These are phyloP conservation scores for Aphyosemion australe DNA, from an alignment of 2,113 vertebrate species.

Conservation along the genomic window DNA sequence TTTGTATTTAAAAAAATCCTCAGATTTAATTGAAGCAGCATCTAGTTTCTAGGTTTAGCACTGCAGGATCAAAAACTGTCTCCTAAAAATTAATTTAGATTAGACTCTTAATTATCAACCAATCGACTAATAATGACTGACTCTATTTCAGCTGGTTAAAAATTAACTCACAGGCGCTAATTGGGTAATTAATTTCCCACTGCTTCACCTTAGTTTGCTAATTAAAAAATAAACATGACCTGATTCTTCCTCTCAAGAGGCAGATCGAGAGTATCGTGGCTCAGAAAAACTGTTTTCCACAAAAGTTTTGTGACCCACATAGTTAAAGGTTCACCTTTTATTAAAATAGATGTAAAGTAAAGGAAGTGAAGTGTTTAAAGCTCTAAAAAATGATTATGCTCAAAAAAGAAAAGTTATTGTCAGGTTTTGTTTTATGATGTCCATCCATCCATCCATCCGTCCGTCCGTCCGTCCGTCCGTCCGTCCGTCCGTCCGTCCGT, in stretches of 20 bases:
- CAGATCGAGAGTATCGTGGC: conserved; percentile 21
- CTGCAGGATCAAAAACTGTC: conserved; percentile 84
- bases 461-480: too few relatives aligned
- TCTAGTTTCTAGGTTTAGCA: conserved; percentile 76
- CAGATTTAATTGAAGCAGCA: conserved; percentile 88
- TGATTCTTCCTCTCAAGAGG: conserved; percentile 80
- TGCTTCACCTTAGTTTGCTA: conserved; percentile 98
- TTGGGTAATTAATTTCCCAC: conserved; percentile 99
- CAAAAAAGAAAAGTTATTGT: too few relatives aligned
- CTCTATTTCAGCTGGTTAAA: conserved; percentile 99
- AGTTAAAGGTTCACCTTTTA: neutral
- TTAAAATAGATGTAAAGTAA: too few relatives aligned
- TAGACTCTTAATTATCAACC: conserved; percentile 99
- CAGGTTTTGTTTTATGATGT: too few relatives aligned
- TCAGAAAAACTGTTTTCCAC: conserved; percentile 26
- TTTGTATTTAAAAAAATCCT: conserved; percentile 61
- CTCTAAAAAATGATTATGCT: too few relatives aligned
- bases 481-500: too few relatives aligned
- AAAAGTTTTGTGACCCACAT: conserved; percentile 6
- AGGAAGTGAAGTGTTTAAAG: too few relatives aligned
- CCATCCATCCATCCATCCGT: too few relatives aligned
- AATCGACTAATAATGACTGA: conserved; percentile 97
- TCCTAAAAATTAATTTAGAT: conserved; percentile 98
- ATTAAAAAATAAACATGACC: conserved; percentile 98
- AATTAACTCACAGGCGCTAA: conserved; percentile 98